Percentiles rank a stretch among this genome's conserved stretches.
Evolutionary conservation across 2,888 invertebrate species (phyloP).

Genomic region (Ornithoptera alexandrae): DNA sequence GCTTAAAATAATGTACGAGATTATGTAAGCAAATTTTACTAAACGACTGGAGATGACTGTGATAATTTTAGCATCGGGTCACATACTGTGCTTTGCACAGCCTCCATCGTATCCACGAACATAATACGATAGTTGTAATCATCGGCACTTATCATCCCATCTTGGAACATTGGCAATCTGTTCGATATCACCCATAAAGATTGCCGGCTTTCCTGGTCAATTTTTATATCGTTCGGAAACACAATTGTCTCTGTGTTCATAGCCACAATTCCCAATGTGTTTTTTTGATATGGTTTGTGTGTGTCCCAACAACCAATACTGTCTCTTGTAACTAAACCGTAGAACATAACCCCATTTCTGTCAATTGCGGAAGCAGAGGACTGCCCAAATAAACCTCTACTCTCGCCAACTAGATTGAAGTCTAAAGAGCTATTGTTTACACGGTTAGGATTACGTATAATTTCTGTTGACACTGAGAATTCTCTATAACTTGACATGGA

Average conservation of each 20-base stretch:
- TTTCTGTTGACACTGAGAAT: slow-evolving; percentile 84
- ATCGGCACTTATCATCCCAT: slow-evolving; percentile 80
- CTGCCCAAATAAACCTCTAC: slow-evolving; percentile 83
- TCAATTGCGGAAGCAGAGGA: slow-evolving; percentile 87
- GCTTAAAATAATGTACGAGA: background rate
- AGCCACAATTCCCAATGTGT: slow-evolving; percentile 82
- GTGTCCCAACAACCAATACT: slow-evolving; percentile 91
- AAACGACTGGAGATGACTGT: slow-evolving; percentile 1
- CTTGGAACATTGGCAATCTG: slow-evolving; percentile 86
- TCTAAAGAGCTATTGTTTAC: slow-evolving; percentile 56
- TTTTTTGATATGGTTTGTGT: slow-evolving; percentile 82
- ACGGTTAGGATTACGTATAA: slow-evolving; percentile 80
- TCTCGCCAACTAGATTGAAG: slow-evolving; percentile 65
- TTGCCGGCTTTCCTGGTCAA: slow-evolving; percentile 84
- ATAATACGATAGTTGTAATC: slow-evolving; percentile 88
- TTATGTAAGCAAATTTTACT: slow-evolving; percentile 27
- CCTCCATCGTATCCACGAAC: slow-evolving; percentile 82
- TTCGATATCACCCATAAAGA: slow-evolving; percentile 89
- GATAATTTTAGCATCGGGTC: slow-evolving; percentile 74
- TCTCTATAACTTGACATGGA: slow-evolving; percentile 90
- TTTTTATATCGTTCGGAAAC: slow-evolving; percentile 90
- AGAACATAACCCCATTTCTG: slow-evolving; percentile 86
- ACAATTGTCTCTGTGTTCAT: slow-evolving; percentile 82
- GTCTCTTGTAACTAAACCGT: slow-evolving; percentile 87
- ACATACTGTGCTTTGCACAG: slow-evolving; percentile 84